phyloP scores from a whole-genome alignment of 64 coral and sea anemone species.

The Astreopora myriophthalma region DNA sequence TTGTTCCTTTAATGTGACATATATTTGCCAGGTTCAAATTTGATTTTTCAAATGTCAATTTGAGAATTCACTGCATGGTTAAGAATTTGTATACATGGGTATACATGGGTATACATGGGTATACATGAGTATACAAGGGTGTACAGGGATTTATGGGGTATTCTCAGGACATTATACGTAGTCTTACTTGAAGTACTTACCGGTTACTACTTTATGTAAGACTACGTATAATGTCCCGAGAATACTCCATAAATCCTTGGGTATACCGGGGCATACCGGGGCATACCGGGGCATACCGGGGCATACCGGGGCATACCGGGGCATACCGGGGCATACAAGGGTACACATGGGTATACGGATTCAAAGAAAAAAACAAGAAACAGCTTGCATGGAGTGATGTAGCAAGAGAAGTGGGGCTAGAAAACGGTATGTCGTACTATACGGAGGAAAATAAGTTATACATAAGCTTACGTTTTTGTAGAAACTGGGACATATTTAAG shows the following conservation, averaged over 20 bases:
- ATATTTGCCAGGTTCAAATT: background rate
- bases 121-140: background rate
- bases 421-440: background rate
- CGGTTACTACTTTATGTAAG: too few relatives aligned
- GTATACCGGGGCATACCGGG: too few relatives aligned
- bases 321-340: too few relatives aligned
- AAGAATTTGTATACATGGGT: background rate
- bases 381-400: background rate
- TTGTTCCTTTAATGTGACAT: background rate
- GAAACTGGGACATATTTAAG: background rate
- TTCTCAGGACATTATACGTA: too few relatives aligned
- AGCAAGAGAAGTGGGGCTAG: background rate
- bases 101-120: background rate
- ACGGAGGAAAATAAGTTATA: too few relatives aligned
- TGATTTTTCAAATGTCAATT: background rate
- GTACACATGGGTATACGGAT: background rate
- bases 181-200: too few relatives aligned
- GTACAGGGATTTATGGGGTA: too few relatives aligned
- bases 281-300: too few relatives aligned
- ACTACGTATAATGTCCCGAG: too few relatives aligned
- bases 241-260: too few relatives aligned
- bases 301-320: too few relatives aligned
- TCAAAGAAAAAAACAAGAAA: conserved; percentile 12
- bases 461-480: background rate
- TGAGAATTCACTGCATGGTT: background rate